Evolutionary conservation across 1,140 invertebrate genomes (phyloP).

Genomic region (Pararge aegeria): DNA sequence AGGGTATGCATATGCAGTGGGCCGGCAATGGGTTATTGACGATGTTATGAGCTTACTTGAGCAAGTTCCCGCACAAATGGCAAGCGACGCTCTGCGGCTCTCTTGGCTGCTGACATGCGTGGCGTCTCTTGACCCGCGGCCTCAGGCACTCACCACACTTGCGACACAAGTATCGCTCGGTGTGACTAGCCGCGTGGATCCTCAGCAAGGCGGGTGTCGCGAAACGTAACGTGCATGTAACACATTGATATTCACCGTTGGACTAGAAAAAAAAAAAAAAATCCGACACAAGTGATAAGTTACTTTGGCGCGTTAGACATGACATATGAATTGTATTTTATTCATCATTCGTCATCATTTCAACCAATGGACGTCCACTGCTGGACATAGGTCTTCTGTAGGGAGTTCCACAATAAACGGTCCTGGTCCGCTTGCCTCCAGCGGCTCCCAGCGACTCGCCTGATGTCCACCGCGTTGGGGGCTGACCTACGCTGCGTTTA

Average conservation of each 20-base stretch:
- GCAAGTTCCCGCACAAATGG: conserved; percentile 50
- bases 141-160: conserved; percentile 28
- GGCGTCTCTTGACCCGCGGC: conserved; percentile 24
- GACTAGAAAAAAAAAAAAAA: conserved; percentile 47
- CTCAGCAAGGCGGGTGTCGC: conserved; percentile 40
- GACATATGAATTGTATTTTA: too few relatives aligned
- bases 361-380: too few relatives aligned
- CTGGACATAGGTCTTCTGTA: too few relatives aligned
- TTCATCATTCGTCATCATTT: too few relatives aligned
- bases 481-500: too few relatives aligned
- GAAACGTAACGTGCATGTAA: conserved; percentile 50
- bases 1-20: too few relatives aligned
- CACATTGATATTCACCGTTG: conserved; percentile 52
- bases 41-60: conserved; percentile 53
- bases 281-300: too few relatives aligned
- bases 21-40: neutral
- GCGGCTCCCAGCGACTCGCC: too few relatives aligned
- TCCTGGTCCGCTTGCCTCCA: too few relatives aligned
- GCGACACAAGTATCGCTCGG: conserved; percentile 34
- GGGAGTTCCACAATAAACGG: too few relatives aligned
- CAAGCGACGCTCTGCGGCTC: conserved; percentile 34
- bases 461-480: too few relatives aligned
- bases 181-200: conserved; percentile 35
- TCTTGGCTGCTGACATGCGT: conserved; percentile 9
- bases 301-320: too few relatives aligned